These are phyloP conservation scores for Zygaena filipendulae DNA, from an alignment of 2,888 invertebrate species.

Conservation along the genomic window DNA sequence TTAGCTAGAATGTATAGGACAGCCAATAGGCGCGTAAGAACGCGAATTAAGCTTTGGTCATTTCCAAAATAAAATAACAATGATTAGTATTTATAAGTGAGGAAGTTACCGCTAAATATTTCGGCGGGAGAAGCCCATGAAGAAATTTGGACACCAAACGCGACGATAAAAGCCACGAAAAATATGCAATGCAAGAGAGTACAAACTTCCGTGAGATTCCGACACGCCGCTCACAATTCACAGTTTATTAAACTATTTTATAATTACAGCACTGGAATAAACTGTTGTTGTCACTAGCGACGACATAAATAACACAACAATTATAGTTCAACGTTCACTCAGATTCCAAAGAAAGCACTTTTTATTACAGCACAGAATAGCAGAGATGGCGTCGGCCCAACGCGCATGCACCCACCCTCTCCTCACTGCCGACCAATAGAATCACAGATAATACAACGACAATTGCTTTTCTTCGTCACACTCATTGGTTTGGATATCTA, in stretches of 20 bases:
- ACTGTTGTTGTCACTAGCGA: no score
- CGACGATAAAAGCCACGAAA: conserved; percentile 54
- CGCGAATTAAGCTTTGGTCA: conserved; percentile 32
- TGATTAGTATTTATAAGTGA: no score
- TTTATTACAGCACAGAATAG: no score
- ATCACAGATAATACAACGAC: no score
- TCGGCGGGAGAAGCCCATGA: conserved; percentile 42
- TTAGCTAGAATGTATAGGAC: conserved; percentile 33
- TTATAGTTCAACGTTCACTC: no score
- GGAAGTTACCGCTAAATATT: conserved; percentile 46
- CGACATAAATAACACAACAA: no score
- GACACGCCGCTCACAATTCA: conserved; percentile 45
- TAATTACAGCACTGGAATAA: no score
- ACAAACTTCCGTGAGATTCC: conserved; percentile 59
- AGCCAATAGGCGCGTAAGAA: conserved; percentile 50
- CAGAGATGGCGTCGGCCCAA: conserved; percentile 69
- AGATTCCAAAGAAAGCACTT: no score
- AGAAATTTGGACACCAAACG: conserved; percentile 33
- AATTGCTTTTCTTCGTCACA: no score
- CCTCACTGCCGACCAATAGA: conserved; percentile 45
- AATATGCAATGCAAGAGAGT: conserved; percentile 61
- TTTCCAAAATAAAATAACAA: conserved; percentile 26
- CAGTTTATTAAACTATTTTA: no score
- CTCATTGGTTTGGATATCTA: no score
- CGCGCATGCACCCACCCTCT: conserved; percentile 69